Percentiles rank a stretch among this genome's conserved stretches.
Evolutionary conservation across 2,797 vertebrate genomes (phyloP).

Genomic region (Rhinella marina): DNA sequence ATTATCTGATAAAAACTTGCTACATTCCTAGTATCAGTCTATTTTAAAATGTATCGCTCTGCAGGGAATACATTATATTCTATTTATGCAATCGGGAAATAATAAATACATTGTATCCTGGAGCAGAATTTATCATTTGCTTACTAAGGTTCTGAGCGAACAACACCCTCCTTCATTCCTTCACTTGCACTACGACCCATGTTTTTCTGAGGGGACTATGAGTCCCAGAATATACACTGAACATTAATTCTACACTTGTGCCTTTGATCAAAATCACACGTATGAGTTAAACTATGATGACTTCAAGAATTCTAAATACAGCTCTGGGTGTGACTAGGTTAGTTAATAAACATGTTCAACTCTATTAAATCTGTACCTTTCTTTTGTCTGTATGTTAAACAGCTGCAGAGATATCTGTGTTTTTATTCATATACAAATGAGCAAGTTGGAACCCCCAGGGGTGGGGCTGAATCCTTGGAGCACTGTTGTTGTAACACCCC

Average conservation of each 20-base stretch:
- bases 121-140: background rate
- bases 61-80: background rate
- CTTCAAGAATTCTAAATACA: background rate
- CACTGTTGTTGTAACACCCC: no score
- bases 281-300: background rate
- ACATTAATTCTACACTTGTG: background rate
- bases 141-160: background rate
- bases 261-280: background rate
- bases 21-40: background rate
- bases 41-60: background rate
- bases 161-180: background rate
- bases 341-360: no score
- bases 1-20: constrained; percentile 1
- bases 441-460: no score
- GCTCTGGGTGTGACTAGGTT: background rate
- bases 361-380: no score
- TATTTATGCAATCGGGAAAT: background rate
- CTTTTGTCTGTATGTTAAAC: no score
- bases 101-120: background rate
- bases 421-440: no score
- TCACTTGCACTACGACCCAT: background rate
- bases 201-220: background rate
- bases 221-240: background rate
- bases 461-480: no score
- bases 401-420: no score